phyloP scores from a whole-genome alignment of 2,888 invertebrate genomes.

The Labia minor region DNA sequence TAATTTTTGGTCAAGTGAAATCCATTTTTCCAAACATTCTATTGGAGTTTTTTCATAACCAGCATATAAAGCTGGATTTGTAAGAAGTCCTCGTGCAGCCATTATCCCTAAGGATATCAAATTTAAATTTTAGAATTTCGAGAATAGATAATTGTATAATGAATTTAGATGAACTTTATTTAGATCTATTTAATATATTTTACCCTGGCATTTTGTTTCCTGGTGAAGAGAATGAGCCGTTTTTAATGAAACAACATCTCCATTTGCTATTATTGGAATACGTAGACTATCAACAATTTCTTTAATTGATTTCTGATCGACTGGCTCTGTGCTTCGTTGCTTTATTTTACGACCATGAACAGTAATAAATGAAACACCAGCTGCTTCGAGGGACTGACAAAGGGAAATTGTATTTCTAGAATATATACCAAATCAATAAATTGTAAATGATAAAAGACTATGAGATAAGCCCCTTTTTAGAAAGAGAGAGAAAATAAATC shows the following conservation, averaged over 20 bases:
- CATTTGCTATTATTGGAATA: conserved; percentile 86
- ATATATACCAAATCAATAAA: too few species aligned
- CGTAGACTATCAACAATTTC: conserved; percentile 57
- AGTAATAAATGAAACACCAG: conserved; percentile 79
- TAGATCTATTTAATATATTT: conserved; percentile 19
- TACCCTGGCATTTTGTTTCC: conserved; percentile 60
- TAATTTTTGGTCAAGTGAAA: conserved; percentile 45
- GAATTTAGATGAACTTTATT: conserved; percentile 8
- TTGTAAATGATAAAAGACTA: too few species aligned
- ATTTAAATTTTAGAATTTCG: conserved; percentile 25
- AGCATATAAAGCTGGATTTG: conserved; percentile 82
- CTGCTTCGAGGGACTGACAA: conserved; percentile 66
- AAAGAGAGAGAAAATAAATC: too few species aligned
- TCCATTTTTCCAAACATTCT: conserved; percentile 72
- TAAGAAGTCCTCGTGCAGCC: conserved; percentile 81
- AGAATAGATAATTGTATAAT: conserved; percentile 14
- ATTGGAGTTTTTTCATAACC: conserved; percentile 59
- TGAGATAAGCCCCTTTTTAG: too few species aligned
- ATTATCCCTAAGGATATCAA: conserved; percentile 76
- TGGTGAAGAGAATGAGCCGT: conserved; percentile 58
- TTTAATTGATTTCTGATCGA: conserved; percentile 59
- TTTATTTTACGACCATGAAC: conserved; percentile 85
- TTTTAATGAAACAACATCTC: conserved; percentile 65
- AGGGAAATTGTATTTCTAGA: conserved; percentile 61
- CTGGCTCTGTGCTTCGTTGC: conserved; percentile 62